phyloP scores from a whole-genome alignment of 2,888 invertebrate genomes.

The Imbricaverruca yamaguchii region DNA sequence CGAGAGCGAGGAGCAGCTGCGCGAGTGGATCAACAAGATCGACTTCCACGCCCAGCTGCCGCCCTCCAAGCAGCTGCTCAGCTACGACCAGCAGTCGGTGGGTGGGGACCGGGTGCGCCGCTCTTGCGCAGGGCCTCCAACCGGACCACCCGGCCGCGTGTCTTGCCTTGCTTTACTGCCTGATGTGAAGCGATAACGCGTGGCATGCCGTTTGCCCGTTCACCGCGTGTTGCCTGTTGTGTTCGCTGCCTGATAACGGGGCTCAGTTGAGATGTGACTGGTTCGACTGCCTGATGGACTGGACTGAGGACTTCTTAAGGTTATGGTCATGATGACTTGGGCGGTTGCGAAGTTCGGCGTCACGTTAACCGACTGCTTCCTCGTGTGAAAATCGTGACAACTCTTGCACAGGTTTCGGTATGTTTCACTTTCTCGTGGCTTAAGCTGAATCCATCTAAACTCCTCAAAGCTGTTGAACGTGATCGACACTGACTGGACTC shows the following conservation, averaged over 20 bases:
- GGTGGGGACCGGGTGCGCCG: background rate
- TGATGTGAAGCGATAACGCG: too few species aligned
- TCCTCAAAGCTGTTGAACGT: too few species aligned
- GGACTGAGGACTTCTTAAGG: background rate
- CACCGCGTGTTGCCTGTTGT: background rate
- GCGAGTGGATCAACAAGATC: slow-evolving; percentile 34
- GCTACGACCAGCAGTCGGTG: slow-evolving; percentile 52
- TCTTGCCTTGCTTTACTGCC: too few species aligned
- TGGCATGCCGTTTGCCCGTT: too few species aligned
- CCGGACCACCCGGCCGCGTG: background rate
- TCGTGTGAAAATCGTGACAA: too few species aligned
- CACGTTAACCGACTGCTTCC: too few species aligned
- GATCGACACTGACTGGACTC: too few species aligned
- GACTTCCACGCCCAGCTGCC: slow-evolving; percentile 86
- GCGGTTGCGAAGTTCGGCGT: too few species aligned
- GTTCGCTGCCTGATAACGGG: background rate
- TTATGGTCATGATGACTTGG: too few species aligned
- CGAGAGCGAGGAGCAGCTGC: slow-evolving; percentile 53
- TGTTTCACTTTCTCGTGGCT: too few species aligned
- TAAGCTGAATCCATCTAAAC: too few species aligned
- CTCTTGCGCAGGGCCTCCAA: background rate
- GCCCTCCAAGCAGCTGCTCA: slow-evolving; percentile 77
- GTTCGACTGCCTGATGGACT: background rate
- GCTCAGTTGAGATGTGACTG: background rate
- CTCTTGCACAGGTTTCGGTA: too few species aligned